phyloP scores from a whole-genome alignment of 2,113 vertebrate species.

The Mustelus asterias region DNA sequence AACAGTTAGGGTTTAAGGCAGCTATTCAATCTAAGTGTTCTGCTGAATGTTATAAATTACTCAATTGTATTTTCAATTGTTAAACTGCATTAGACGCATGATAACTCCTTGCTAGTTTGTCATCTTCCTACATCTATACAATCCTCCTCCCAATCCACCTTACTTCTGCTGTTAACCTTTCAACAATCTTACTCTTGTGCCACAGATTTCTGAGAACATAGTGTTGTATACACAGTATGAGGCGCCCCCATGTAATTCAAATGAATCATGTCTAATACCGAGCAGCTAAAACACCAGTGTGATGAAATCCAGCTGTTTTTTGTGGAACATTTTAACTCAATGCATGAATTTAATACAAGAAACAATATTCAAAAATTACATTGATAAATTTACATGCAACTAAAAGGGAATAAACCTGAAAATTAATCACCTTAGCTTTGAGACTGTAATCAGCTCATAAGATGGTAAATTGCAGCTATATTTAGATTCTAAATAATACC shows the following conservation, averaged over 20 bases:
- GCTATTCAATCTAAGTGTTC: neutral
- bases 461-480: neutral
- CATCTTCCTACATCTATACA: too few relatives aligned
- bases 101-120: too few relatives aligned
- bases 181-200: neutral
- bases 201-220: neutral
- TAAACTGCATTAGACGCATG: neutral
- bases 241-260: neutral
- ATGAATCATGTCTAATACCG: neutral
- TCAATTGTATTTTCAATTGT: neutral
- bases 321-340: neutral
- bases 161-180: neutral
- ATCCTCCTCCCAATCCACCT: neutral
- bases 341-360: neutral
- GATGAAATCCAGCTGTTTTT: neutral
- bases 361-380: neutral
- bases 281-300: neutral
- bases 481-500: too few relatives aligned
- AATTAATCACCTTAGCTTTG: neutral
- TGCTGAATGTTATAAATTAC: neutral
- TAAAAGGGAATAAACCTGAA: neutral
- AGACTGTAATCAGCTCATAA: neutral
- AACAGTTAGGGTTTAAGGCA: neutral
- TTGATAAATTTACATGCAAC: neutral
- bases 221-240: neutral